Evolutionary conservation across 2,797 vertebrate species (phyloP).

Genomic region (Sebastes aleutianus): DNA sequence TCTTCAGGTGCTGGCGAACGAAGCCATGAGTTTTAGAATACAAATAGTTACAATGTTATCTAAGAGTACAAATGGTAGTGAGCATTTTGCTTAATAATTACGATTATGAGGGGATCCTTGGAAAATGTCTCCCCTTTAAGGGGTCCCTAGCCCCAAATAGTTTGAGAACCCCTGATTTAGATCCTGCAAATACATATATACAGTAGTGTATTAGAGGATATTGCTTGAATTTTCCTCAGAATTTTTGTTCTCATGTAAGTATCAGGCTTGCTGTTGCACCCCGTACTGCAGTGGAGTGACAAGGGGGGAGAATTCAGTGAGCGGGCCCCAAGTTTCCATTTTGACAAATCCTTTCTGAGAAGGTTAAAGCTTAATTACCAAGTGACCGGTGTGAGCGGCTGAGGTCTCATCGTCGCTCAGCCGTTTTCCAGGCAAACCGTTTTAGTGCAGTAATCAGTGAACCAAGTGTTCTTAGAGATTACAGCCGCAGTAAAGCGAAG

Average conservation of each 20-base stretch:
- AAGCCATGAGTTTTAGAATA: too few relatives aligned
- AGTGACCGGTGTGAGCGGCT: conserved; percentile 63
- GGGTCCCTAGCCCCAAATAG: rapidly evolving
- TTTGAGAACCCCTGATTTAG: too few relatives aligned
- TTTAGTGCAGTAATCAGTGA: conserved; percentile 67
- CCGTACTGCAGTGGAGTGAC: conserved; percentile 15
- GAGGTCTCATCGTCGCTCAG: conserved; percentile 66
- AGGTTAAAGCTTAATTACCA: conserved; percentile 83
- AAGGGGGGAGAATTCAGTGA: conserved; percentile 25
- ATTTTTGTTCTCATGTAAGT: conserved; percentile 1
- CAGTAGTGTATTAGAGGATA: background rate
- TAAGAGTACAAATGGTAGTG: too few relatives aligned
- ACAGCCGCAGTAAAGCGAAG: conserved; percentile 55
- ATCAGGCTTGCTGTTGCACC: conserved; percentile 18
- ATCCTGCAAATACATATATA: background rate
- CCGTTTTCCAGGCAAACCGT: conserved; percentile 69
- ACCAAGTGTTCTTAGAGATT: conserved; percentile 77
- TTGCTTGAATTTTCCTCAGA: background rate
- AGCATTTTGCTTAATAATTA: too few relatives aligned
- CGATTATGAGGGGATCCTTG: rapidly evolving
- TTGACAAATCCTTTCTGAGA: conserved; percentile 84
- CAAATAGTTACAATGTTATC: rapidly evolving
- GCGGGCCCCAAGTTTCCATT: conserved; percentile 74
- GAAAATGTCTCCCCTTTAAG: rapidly evolving
- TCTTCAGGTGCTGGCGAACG: too few relatives aligned